Percentiles rank a stretch among this genome's conserved stretches.
Evolutionary conservation across 2,797 vertebrate genomes (phyloP).

Genomic region (Sebastolobus alascanus): DNA sequence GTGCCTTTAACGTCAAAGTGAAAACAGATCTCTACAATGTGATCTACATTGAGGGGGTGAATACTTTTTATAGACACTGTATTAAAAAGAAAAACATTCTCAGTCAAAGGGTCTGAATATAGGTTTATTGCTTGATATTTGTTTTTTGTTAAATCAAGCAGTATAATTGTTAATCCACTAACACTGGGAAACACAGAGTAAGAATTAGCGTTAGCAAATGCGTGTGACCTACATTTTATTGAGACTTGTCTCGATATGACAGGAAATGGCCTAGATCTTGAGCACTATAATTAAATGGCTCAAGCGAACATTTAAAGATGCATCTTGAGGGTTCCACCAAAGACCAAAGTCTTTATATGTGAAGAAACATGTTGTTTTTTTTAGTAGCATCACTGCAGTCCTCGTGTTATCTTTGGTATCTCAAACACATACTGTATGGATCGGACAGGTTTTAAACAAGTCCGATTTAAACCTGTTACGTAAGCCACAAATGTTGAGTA

Average conservation of each 20-base stretch:
- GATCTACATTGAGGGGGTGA: background rate
- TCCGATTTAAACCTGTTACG: background rate
- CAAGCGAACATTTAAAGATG: background rate
- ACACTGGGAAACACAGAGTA: background rate
- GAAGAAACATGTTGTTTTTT: background rate
- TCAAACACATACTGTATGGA: background rate
- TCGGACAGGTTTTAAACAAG: background rate
- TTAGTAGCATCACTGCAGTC: background rate
- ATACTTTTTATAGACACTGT: background rate
- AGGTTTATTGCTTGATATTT: background rate
- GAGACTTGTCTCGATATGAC: background rate
- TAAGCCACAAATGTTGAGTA: background rate
- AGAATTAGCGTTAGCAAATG: background rate
- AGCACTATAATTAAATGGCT: background rate
- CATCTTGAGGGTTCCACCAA: background rate
- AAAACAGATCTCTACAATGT: background rate
- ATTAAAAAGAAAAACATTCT: background rate
- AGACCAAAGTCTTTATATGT: background rate
- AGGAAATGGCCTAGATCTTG: slow-evolving; percentile 3
- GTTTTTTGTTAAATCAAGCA: background rate
- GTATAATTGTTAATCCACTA: background rate
- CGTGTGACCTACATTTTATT: slow-evolving; percentile 7
- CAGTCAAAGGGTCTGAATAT: background rate
- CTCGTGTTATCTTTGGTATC: background rate
- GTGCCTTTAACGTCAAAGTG: background rate